A percentile compares a stretch with the other conserved stretches of the same genome.
phyloP scores from a whole-genome alignment of 2,888 invertebrate species.

The Caenorhabditis macrosperma region DNA sequence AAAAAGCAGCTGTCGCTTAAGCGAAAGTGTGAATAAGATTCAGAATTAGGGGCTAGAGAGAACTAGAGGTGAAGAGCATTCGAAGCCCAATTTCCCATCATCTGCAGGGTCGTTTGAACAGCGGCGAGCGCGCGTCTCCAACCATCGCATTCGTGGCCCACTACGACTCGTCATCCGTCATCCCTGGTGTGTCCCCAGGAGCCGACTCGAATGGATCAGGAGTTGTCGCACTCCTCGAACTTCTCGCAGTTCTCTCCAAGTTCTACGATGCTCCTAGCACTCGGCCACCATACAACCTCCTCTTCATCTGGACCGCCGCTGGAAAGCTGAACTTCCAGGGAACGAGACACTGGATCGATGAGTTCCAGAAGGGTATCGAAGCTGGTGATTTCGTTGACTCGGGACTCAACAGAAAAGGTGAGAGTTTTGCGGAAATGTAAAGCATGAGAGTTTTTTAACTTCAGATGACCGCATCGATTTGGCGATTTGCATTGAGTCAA shows the following conservation, averaged over 20 bases:
- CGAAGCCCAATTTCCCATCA: too few relatives aligned
- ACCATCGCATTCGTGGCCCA: conserved; percentile 93
- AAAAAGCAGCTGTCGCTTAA: too few relatives aligned
- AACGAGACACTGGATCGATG: conserved; percentile 95
- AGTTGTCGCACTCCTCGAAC: conserved; percentile 89
- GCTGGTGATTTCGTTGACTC: conserved; percentile 47
- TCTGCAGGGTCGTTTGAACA: conserved; percentile 72
- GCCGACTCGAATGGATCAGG: conserved; percentile 84
- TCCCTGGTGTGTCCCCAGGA: conserved; percentile 86
- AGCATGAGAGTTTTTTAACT: neutral
- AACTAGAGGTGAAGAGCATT: too few relatives aligned
- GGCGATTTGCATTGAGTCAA: conserved; percentile 75
- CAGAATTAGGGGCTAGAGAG: too few relatives aligned
- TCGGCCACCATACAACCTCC: conserved; percentile 71
- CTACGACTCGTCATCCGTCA: conserved; percentile 92
- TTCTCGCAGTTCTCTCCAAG: conserved; percentile 87
- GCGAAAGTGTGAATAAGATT: too few relatives aligned
- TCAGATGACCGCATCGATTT: conserved; percentile 73
- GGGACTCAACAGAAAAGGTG: conserved; percentile 5
- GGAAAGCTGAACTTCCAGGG: conserved; percentile 96
- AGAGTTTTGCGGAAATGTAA: neutral
- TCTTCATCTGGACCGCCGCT: conserved; percentile 92
- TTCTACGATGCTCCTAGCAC: conserved; percentile 74
- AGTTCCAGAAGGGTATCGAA: conserved; percentile 86
- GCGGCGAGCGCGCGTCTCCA: conserved; percentile 83